Percentiles rank a stretch among this genome's conserved stretches.
phyloP scores from a whole-genome alignment of 2,113 vertebrate species.

The Trematocara variabile region DNA sequence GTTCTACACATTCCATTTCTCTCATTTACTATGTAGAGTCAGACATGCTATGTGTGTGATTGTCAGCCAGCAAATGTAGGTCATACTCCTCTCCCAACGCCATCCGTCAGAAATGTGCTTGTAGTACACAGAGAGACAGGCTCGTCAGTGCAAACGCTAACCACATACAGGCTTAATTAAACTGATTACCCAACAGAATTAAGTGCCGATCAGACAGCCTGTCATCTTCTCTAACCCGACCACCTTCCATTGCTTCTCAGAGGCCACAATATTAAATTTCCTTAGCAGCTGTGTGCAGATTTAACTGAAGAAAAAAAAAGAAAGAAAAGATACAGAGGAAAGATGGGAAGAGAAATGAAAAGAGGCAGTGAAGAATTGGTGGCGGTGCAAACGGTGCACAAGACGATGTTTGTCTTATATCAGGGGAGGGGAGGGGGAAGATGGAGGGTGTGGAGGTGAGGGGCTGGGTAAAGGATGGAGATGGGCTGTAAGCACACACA shows the following conservation, averaged over 20 bases:
- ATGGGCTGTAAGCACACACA: background rate
- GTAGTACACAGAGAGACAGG: constrained; percentile 16
- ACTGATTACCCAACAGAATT: constrained; percentile 61
- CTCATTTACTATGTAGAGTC: background rate
- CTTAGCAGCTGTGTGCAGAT: background rate
- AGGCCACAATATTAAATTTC: constrained; percentile 21
- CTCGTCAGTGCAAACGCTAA: constrained; percentile 16
- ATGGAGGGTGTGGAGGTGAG: background rate
- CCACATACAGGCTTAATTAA: constrained; percentile 59
- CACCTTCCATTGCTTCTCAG: background rate
- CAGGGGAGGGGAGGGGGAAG: background rate
- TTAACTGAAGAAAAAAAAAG: background rate
- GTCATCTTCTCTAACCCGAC: background rate
- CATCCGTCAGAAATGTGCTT: constrained; percentile 35
- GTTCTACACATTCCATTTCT: background rate
- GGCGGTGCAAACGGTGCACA: background rate
- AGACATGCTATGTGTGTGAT: background rate
- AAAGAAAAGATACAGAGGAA: background rate
- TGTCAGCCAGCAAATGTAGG: constrained; percentile 31
- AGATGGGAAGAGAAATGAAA: constrained; percentile 8
- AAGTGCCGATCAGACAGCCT: constrained; percentile 39
- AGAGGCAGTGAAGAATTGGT: constrained; percentile 19
- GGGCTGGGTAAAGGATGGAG: background rate
- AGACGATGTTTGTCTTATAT: constrained; percentile 12
- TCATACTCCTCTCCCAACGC: constrained; percentile 37